A percentile compares a stretch with the other conserved stretches of the same genome.
Conservation (phyloP, 2,797 vertebrate species). For the Artibeus jamaicensis region DNA sequence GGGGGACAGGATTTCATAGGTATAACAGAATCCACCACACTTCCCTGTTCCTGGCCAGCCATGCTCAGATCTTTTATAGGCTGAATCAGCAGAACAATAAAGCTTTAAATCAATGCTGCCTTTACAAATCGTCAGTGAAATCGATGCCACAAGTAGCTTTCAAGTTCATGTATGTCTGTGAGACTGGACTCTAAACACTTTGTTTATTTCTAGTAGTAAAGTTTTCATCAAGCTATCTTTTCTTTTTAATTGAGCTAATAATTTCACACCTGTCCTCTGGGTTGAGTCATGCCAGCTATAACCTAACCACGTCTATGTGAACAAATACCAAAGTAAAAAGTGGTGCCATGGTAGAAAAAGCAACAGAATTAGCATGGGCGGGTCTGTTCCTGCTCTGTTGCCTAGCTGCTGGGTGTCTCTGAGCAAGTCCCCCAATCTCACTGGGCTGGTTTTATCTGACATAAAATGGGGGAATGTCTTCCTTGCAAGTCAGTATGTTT, state of each 20-base stretch:
- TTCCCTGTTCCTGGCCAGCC: background rate
- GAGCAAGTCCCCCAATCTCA: background rate
- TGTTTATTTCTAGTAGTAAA: constrained; percentile 66
- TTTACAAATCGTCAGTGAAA: constrained; percentile 46
- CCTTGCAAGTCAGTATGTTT: background rate
- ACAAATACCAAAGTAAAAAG: background rate
- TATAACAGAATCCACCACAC: rapidly evolving
- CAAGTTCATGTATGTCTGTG: background rate
- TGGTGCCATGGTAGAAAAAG: rapidly evolving
- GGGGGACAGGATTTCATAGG: background rate
- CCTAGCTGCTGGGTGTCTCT: background rate
- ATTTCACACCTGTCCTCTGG: constrained; percentile 63
- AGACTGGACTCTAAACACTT: constrained; percentile 55
- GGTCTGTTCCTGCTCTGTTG: background rate
- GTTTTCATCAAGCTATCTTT: constrained; percentile 63
- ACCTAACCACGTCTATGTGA: background rate
- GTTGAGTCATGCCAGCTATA: background rate
- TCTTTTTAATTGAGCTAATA: constrained; percentile 77
- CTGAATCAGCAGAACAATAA: background rate
- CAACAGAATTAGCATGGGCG: background rate
- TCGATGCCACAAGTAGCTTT: constrained; percentile 27
- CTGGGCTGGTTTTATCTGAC: background rate
- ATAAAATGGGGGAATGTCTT: background rate
- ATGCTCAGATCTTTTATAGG: background rate
- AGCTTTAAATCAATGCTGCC: background rate